These are phyloP conservation scores for Lepisosteus oculatus DNA, from an alignment of 2,113 vertebrate genomes.

Conservation along the genomic window DNA sequence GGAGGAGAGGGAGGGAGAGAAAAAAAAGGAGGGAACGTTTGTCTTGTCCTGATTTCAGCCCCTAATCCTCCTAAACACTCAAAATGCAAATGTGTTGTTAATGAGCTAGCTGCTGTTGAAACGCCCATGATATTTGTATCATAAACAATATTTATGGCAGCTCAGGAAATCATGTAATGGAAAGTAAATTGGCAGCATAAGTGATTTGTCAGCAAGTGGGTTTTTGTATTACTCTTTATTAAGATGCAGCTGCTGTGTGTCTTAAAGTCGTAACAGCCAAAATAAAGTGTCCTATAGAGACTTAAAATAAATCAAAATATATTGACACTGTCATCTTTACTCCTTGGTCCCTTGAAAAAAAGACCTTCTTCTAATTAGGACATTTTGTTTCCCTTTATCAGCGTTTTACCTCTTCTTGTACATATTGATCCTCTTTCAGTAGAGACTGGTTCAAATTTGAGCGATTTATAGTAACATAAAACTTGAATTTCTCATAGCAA, in stretches of 20 bases:
- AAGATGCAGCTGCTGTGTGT: conserved; percentile 31
- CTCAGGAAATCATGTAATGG: conserved; percentile 27
- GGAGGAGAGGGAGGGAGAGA: no score
- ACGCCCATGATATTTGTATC: conserved; percentile 20
- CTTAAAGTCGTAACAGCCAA: conserved; percentile 17
- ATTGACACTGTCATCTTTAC: conserved; percentile 43
- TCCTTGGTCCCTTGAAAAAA: conserved; percentile 32
- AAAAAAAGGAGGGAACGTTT: no score
- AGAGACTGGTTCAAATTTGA: conserved; percentile 52
- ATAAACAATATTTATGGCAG: conserved; percentile 39
- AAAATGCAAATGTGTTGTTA: conserved; percentile 41
- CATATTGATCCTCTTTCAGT: conserved; percentile 49
- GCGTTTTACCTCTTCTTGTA: conserved; percentile 43
- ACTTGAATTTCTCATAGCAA: conserved; percentile 27
- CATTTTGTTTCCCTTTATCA: conserved; percentile 46
- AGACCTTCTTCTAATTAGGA: conserved; percentile 49
- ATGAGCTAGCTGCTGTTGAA: conserved; percentile 32
- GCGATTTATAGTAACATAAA: conserved; percentile 54
- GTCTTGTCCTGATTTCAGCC: no score
- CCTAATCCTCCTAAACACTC: conserved; percentile 28
- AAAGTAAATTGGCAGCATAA: conserved; percentile 39
- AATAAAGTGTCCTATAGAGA: conserved; percentile 24
- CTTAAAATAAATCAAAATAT: conserved; percentile 42
- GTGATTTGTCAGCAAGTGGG: conserved; percentile 39
- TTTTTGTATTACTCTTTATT: conserved; percentile 40